Conservation (phyloP, 2,113 vertebrate genomes). For the Malurus cyaneus region DNA sequence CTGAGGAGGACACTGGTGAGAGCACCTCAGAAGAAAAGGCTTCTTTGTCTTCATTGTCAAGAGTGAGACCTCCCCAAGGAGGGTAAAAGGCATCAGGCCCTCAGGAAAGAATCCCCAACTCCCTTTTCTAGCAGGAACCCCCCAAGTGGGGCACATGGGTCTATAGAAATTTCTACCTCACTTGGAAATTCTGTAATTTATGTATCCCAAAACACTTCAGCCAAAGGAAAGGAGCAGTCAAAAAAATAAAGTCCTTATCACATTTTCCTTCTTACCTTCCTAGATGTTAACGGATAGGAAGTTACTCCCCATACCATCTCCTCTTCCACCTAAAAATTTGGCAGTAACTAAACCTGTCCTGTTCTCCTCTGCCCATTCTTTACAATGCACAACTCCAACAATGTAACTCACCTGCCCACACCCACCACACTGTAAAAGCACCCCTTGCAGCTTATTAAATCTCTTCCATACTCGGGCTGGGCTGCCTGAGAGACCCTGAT, state of each 20-base stretch:
- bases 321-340: background rate
- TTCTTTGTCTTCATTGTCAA: background rate
- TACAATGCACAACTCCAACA: background rate
- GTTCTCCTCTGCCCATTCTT: background rate
- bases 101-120: background rate
- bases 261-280: background rate
- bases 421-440: background rate
- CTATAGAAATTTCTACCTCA: background rate
- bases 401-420: background rate
- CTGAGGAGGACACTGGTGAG: background rate
- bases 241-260: background rate
- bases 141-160: rapidly evolving
- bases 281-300: background rate
- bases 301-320: background rate
- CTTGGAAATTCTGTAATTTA: background rate
- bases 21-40: background rate
- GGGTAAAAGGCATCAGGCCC: background rate
- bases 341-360: background rate
- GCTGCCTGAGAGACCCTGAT: background rate
- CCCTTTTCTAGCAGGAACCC: background rate
- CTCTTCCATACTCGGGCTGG: background rate
- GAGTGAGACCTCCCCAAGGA: rapidly evolving
- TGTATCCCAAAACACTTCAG: background rate
- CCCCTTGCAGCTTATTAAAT: background rate
- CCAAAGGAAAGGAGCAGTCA: background rate